A percentile compares a stretch with the other conserved stretches of the same genome.
Conservation (phyloP, 2,888 invertebrate genomes). For the Oscheius sp. region DNA sequence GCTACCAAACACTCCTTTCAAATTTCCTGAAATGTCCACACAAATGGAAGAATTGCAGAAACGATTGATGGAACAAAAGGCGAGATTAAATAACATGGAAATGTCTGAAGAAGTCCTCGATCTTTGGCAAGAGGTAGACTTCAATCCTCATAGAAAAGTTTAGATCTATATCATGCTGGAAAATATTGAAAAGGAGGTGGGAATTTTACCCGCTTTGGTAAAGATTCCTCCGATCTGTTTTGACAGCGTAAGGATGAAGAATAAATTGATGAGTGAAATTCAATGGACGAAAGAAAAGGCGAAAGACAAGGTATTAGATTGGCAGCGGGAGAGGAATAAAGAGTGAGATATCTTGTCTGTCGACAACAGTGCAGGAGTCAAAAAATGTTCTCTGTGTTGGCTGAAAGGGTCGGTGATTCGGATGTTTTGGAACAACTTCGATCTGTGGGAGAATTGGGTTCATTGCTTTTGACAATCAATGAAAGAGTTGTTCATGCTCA, state of each 20-base stretch:
- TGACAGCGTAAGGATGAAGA: conserved; percentile 38
- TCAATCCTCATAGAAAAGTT: too few species aligned
- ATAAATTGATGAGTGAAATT: conserved; percentile 29
- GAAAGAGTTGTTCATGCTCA: conserved; percentile 32
- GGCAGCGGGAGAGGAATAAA: conserved; percentile 35
- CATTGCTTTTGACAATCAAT: conserved; percentile 31
- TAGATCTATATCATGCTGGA: conserved; percentile 16
- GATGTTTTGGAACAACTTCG: conserved; percentile 48
- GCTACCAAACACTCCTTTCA: background rate
- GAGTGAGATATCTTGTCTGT: too few species aligned
- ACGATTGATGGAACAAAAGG: conserved; percentile 27
- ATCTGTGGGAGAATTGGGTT: conserved; percentile 36
- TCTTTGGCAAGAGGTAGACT: conserved; percentile 33
- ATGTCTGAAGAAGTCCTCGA: background rate
- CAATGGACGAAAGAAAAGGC: conserved; percentile 30
- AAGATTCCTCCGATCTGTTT: conserved; percentile 33
- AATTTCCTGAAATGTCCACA: too few species aligned
- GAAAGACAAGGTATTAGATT: conserved; percentile 32
- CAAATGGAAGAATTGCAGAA: too few species aligned
- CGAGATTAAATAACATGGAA: conserved; percentile 5
- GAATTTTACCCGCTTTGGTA: background rate
- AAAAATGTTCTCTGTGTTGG: conserved; percentile 38
- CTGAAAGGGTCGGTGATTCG: conserved; percentile 41
- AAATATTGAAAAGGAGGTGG: background rate
- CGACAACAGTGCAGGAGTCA: conserved; percentile 45